Base-by-base conservation (phyloP, 2,797 vertebrate genomes). In the Cyprinella venusta region DNA sequence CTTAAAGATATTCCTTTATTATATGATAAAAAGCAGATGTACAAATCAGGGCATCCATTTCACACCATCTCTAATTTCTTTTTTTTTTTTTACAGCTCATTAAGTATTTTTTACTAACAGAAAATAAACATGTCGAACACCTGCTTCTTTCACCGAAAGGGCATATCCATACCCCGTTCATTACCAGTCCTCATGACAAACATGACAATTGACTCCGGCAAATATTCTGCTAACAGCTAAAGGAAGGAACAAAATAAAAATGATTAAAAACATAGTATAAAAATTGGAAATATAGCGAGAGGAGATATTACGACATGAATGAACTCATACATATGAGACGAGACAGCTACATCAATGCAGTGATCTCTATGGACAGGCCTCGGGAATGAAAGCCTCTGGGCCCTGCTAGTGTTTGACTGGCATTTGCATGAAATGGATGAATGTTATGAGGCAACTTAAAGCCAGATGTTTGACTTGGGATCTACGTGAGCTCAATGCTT, bases 1-100 rank as follows among this genome's bases (percentile, higher is more conserved):
- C 97, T 98, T 99, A 96, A 95, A 97, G 95, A 96, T 97, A 95
- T 95, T 96, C 95, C 94, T 98, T 99, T 98, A 98, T 98, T 95
- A 93, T 94, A 96, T 93, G 94, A 95, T 97, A 97, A 97, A 98
- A 98, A 97, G 96, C 95, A 97, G 96, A 94, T 95, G 94, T 96
- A 97, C 94, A 97, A 95, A 93, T 95, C 93, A 96, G 92, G 93
- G 92, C 92, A 95, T 96, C 93, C 93, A 94, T 96, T 96, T 96
- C 95, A 96, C 95, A 95, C 93, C 91, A 94, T 93, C 92, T 95
- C 92, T 94, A 94, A n/a, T n/a, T n/a, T n/a, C n/a, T n/a, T n/a
- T 33, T 33, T 33, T 33, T 4, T 90, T 92, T 48, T 93, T 96
- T 95, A 96, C 94, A 94, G 90, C 94, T 95, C 93, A 95, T 93